These are phyloP conservation scores for Conus betulinus DNA, from an alignment of 1,140 invertebrate species.

Conservation along the genomic window DNA sequence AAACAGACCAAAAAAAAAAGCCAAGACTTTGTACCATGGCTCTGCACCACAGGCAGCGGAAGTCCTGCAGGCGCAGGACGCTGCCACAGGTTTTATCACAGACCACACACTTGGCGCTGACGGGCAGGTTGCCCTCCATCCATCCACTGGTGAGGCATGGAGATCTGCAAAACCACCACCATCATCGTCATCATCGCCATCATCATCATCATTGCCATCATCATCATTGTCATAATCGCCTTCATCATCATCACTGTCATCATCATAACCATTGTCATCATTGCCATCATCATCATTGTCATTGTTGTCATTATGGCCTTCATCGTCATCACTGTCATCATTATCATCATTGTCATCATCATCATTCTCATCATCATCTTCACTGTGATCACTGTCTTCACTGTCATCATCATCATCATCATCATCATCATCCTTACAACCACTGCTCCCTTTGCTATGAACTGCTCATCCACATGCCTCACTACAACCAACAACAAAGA, in stretches of 20 bases:
- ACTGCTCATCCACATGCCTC: no score
- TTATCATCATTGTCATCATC: neutral
- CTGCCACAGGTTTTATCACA: slow-evolving; percentile 98
- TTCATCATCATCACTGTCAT: neutral
- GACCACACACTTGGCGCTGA: slow-evolving; percentile 93
- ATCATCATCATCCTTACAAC: no score
- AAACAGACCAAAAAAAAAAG: neutral
- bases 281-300: neutral
- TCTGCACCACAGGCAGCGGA: slow-evolving; percentile 96
- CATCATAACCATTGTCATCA: neutral
- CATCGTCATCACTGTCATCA: neutral
- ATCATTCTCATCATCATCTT: neutral
- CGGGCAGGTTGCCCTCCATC: slow-evolving; percentile 97
- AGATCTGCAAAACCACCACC: slow-evolving; percentile 80
- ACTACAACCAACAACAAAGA: no score
- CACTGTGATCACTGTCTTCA: neutral
- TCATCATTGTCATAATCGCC: no score
- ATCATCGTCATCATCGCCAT: neutral
- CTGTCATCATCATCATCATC: neutral
- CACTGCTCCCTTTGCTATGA: no score
- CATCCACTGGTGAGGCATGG: slow-evolving; percentile 99
- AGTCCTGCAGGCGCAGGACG: slow-evolving; percentile 95
- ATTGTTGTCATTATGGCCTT: neutral
- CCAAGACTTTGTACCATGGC: slow-evolving; percentile 78
- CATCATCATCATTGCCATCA: no score